Base-by-base conservation (phyloP, 53 echinoderm and acorn worm genomes). In the Echinometra lucunter region DNA sequence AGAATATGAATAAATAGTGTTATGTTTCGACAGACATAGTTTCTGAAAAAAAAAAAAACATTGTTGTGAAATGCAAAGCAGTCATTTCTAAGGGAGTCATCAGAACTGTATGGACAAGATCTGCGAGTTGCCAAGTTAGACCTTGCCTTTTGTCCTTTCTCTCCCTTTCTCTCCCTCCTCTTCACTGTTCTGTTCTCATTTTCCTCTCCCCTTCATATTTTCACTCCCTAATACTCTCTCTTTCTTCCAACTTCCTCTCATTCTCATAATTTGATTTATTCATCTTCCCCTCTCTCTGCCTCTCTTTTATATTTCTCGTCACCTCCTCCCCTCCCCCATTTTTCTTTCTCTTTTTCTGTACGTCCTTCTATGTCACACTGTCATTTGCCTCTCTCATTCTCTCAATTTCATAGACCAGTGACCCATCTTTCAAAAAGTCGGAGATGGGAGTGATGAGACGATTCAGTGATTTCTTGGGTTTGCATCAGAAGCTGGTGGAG, bases 391-490 rank as follows among this genome's bases (percentile, higher is more conserved):
- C 47, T 85, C 45, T 90, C n/a, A 38, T 4, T 37, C 49, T 90
- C 38, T 60, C 27, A 10, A 15, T 30, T n/a, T 58, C 40, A 32
- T 95, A 99, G 99, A 99, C 99, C 45, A 96, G 92, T 70, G 97
- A 96, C 66, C 99, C 99, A 88, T 80, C 95, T 38, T 99, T 97
- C 88, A 99, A 99, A 95, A 95, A 94, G 45, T 89, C 95, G 0
- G 97, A 98, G 69, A 97, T 96, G 88, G 35, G 94, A 0, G 99
- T 99, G 35, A 96, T 94, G 90, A 95, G 99, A 27, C 95, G 99
- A 38, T 99, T 99, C 96, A 99, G 99, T 66, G 99, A 99, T 93
- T 99, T 99, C 92, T 96, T 99, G 25, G 99, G 99, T 25, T 94
- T 99, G n/a, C 98, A 99, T 92, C 97, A 99, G 89, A 99, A 99